These are phyloP conservation scores for Tyrophagus putrescentiae DNA, from an alignment of 1,140 invertebrate genomes.

Conservation along the genomic window DNA sequence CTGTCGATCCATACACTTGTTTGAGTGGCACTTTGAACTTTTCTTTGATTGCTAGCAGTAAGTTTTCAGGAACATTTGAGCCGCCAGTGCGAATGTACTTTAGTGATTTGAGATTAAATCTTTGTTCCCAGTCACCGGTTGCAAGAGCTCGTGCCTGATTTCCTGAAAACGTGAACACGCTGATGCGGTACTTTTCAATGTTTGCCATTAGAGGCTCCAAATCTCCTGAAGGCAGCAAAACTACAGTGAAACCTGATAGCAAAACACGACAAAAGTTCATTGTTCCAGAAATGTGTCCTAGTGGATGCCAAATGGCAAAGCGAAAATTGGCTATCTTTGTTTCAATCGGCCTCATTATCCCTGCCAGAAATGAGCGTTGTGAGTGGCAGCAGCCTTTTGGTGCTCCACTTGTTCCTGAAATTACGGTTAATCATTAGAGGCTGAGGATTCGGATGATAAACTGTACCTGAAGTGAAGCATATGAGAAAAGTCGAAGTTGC, in stretches of 20 bases:
- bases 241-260: not conserved
- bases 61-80: not conserved
- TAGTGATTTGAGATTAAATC: conserved; percentile 1
- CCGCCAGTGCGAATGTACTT: not conserved
- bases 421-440: too few species aligned
- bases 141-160: not conserved
- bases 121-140: not conserved
- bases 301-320: not conserved
- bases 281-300: not conserved
- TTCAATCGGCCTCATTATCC: too few species aligned
- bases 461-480: conserved; percentile 34
- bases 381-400: conserved; percentile 39
- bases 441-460: too few species aligned
- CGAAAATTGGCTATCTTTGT: not conserved
- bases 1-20: conserved; percentile 11
- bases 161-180: not conserved
- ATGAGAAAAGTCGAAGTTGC: not conserved
- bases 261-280: too few species aligned
- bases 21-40: not conserved
- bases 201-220: not conserved
- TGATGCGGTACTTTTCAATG: not conserved
- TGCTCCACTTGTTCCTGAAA: conserved; percentile 38
- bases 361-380: conserved; percentile 26
- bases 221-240: not conserved
- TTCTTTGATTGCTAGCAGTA: not conserved